Conservation (phyloP, 92 coral and sea anemone genomes). For the Zoanthus solanderi region DNA sequence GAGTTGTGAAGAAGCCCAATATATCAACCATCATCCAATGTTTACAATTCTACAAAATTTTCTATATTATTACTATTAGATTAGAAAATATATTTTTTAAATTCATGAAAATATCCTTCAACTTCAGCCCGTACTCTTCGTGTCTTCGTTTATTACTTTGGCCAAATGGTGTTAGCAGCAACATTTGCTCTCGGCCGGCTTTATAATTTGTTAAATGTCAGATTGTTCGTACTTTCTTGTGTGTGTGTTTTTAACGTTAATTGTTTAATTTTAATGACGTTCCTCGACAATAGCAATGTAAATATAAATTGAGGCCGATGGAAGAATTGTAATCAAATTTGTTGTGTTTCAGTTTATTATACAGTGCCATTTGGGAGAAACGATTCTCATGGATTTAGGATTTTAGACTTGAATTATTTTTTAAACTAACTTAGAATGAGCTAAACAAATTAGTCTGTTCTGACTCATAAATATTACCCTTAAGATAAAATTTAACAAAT, state of each 20-base stretch:
- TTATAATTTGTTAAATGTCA: neutral
- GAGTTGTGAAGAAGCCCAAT: slow-evolving; percentile 8
- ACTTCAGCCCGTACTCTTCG: neutral
- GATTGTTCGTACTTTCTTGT: neutral
- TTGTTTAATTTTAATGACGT: neutral
- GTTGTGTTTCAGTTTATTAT: too few relatives aligned
- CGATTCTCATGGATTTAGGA: too few relatives aligned
- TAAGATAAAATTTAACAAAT: neutral
- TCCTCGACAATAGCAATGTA: too few relatives aligned
- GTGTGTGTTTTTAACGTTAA: neutral
- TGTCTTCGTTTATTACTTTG: neutral
- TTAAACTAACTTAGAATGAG: too few relatives aligned
- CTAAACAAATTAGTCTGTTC: too few relatives aligned
- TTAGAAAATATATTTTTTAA: neutral
- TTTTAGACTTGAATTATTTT: too few relatives aligned
- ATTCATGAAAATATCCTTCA: neutral
- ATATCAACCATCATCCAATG: neutral
- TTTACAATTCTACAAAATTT: slow-evolving; percentile 35
- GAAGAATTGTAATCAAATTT: too few relatives aligned
- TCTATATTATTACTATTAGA: neutral
- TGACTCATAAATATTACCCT: neutral
- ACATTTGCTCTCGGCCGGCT: slow-evolving; percentile 6
- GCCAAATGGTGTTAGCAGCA: neutral
- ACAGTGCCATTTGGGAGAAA: too few relatives aligned
- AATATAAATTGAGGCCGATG: too few relatives aligned